phyloP scores from a whole-genome alignment of 2,113 vertebrate species.

The Colossoma macropomum region DNA sequence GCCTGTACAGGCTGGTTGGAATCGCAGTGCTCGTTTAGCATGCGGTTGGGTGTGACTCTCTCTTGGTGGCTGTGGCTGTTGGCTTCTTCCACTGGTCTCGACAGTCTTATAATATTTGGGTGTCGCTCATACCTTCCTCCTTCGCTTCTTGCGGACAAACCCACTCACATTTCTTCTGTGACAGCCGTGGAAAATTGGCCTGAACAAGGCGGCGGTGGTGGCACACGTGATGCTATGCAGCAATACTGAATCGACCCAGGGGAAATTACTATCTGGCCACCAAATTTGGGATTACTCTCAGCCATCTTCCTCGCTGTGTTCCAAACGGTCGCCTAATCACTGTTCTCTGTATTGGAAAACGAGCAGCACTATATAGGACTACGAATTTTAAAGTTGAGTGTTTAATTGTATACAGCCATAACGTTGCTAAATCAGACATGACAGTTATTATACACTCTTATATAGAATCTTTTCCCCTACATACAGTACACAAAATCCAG shows the following conservation, averaged over 20 bases:
- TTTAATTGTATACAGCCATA: too few species aligned
- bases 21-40: not conserved
- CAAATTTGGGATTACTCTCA: not conserved
- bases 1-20: conserved; percentile 6
- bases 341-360: not conserved
- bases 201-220: not conserved
- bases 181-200: conserved; percentile 6
- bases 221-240: not conserved
- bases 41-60: not conserved
- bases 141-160: conserved; percentile 12
- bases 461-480: too few species aligned
- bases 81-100: conserved; percentile 15
- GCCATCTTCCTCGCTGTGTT: not conserved
- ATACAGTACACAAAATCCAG: too few species aligned
- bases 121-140: conserved; percentile 28
- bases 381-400: not conserved
- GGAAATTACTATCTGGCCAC: not conserved
- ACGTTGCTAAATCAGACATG: too few species aligned
- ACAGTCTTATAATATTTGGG: conserved; percentile 26
- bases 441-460: too few species aligned
- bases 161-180: not conserved
- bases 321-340: not conserved
- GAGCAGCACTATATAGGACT: not conserved
- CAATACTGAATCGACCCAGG: not conserved
- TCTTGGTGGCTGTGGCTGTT: conserved; percentile 14